Conservation (phyloP, 1,140 invertebrate species). For the Papilio polyxenes region DNA sequence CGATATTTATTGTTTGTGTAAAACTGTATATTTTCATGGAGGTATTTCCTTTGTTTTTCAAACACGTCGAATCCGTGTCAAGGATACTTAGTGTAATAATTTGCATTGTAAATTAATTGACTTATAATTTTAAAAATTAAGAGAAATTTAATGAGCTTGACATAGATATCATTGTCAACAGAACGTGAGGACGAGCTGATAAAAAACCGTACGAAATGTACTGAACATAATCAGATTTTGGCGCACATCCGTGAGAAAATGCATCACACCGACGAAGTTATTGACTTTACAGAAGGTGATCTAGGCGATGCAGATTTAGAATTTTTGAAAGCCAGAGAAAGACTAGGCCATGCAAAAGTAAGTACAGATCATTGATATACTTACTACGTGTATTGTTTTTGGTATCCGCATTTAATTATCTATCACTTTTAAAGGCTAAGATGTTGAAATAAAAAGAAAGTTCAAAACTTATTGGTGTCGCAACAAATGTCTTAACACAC, state of each 20-base stretch:
- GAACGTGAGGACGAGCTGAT: conserved; percentile 75
- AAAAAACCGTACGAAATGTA: conserved; percentile 70
- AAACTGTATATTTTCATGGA: no score
- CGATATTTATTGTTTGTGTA: no score
- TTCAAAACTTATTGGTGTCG: no score
- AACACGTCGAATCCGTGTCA: no score
- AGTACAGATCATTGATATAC: background rate
- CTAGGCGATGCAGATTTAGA: conserved; percentile 72
- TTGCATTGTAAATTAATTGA: no score
- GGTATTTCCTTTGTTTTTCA: no score
- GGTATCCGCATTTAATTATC: background rate
- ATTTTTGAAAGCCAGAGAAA: conserved; percentile 64
- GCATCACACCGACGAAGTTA: conserved; percentile 74
- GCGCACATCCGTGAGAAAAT: conserved; percentile 78
- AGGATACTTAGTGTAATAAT: no score
- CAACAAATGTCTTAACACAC: no score
- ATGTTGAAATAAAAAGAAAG: no score
- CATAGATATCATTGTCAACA: conserved; percentile 43
- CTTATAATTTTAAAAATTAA: background rate
- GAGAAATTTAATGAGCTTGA: background rate
- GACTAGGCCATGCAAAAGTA: conserved; percentile 66
- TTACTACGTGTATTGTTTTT: background rate
- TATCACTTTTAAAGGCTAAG: no score
- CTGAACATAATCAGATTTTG: conserved; percentile 74
- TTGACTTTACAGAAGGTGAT: conserved; percentile 72